Percentiles rank a stretch among this genome's conserved stretches.
phyloP scores from a whole-genome alignment of 2,888 invertebrate species.

The Lithosia quadra region DNA sequence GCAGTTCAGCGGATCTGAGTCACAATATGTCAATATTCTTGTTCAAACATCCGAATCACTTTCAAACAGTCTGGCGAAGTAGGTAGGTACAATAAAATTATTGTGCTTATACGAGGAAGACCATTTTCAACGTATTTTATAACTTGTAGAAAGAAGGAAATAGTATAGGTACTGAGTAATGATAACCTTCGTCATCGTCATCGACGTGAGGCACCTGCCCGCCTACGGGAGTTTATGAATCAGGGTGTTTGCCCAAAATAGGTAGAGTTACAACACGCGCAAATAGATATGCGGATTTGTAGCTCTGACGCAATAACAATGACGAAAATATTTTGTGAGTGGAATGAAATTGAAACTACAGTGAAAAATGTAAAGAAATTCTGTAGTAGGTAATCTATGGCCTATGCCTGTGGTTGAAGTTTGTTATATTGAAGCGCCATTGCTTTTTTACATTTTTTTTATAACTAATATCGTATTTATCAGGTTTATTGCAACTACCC shows the following conservation, averaged over 20 bases:
- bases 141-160: conserved; percentile 40
- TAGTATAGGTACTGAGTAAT: conserved; percentile 24
- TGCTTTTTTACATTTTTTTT: too few species aligned
- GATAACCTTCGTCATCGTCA: conserved; percentile 28
- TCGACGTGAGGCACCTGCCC: conserved; percentile 26
- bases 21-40: conserved; percentile 7
- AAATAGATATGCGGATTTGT: conserved; percentile 20
- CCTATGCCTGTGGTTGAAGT: too few species aligned
- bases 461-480: too few species aligned
- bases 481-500: too few species aligned
- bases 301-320: conserved; percentile 20
- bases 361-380: background rate
- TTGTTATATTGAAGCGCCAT: too few species aligned
- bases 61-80: background rate
- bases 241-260: conserved; percentile 41
- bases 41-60: conserved; percentile 19
- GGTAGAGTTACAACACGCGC: conserved; percentile 31
- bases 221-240: conserved; percentile 40
- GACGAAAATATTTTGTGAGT: conserved; percentile 14
- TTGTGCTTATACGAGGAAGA: conserved; percentile 22
- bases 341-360: background rate
- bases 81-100: conserved; percentile 6
- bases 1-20: conserved; percentile 4
- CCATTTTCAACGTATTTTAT: conserved; percentile 34
- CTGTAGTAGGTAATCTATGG: background rate